Evolutionary conservation across 2,888 invertebrate species (phyloP), one percentile per base, ranked within the genome.

Genomic region (Sminthurinus aureus): DNA sequence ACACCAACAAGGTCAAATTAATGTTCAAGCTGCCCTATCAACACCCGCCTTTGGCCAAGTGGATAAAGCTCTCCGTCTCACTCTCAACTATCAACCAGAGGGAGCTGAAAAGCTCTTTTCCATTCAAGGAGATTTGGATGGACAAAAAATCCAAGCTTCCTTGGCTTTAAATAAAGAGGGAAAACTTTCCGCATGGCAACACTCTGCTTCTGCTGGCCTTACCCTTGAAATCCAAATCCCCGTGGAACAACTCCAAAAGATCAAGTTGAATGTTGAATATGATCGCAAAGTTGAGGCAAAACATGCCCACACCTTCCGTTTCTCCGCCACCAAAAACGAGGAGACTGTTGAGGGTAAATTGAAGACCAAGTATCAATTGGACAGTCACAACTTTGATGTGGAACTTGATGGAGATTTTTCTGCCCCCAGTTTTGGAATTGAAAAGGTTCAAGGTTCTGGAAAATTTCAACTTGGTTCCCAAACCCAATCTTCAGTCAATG

Each of bases 191-290:
- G 52, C 82, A 12, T 38, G 66, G 12, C n/a, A 79, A 79, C 4
- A 84, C 78, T 0, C 71, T 77, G 20, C 82, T 81, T n/a, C 78
- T 12, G 74, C 81, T n/a, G 20, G 73, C 77, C 73, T 85, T n/a
- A 77, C 66, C 4, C 80, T 87, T 11, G 71, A 84, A 15, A 69
- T 88, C 12, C 83, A 83, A 64, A 86, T 87, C 12, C 88, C 88
- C 8, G 73, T 88, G 20, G 84, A 86, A 18, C 74, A 85, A 15
- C 87, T 86, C 26, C 74, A 85, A 38, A 83, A 83, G 1, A 82
- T 88, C 20, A 75, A 84, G n/a, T 79, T 87, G 4, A 79, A 84
- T 18, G 82, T 83, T 12, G 26, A 84, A 22, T 86, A 87, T 51
- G 79, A 85, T n/a, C 83, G 85, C 15, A 20, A 71, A 6, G n/a